Percentiles rank a stretch among this genome's conserved stretches.
These are phyloP conservation scores for Ailurus styani DNA, from an alignment of 2,113 vertebrate genomes.

Conservation along the genomic window DNA sequence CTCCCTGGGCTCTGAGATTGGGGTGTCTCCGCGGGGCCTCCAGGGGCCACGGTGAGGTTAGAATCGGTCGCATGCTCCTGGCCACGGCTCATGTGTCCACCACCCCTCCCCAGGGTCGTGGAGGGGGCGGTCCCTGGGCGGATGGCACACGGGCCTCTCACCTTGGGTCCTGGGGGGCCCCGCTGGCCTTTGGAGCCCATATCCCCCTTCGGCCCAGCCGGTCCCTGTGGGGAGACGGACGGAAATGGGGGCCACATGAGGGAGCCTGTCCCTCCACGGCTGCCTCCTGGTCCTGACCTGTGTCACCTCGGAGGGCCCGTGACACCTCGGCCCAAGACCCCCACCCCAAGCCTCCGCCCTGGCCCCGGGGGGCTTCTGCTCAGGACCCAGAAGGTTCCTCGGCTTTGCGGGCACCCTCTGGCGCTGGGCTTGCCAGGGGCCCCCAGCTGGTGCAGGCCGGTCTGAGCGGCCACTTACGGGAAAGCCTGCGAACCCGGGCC, in stretches of 20 bases:
- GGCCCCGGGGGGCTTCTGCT: background rate
- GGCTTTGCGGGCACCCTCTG: rapidly evolving
- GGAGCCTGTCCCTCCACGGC: rapidly evolving
- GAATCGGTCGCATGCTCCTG: no score
- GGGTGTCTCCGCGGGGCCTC: background rate
- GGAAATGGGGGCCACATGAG: rapidly evolving
- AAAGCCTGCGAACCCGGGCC: background rate
- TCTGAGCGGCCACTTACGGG: constrained; percentile 13
- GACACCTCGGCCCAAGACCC: rapidly evolving
- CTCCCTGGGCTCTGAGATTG: background rate
- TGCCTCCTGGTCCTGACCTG: rapidly evolving
- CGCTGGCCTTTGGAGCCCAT: constrained; percentile 51
- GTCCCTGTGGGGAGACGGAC: constrained; percentile 41
- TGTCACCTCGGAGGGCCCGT: rapidly evolving
- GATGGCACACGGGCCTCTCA: background rate
- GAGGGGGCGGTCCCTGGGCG: background rate
- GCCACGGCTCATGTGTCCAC: no score
- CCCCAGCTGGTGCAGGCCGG: background rate
- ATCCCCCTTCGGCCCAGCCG: constrained; percentile 52
- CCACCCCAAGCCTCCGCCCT: rapidly evolving
- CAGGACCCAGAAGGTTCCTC: background rate
- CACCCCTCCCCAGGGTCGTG: background rate
- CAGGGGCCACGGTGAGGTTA: background rate
- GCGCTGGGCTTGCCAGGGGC: background rate
- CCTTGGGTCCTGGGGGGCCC: constrained; percentile 63